Conservation (phyloP, 2,113 vertebrate species). For the Corynorhinus townsendii region DNA sequence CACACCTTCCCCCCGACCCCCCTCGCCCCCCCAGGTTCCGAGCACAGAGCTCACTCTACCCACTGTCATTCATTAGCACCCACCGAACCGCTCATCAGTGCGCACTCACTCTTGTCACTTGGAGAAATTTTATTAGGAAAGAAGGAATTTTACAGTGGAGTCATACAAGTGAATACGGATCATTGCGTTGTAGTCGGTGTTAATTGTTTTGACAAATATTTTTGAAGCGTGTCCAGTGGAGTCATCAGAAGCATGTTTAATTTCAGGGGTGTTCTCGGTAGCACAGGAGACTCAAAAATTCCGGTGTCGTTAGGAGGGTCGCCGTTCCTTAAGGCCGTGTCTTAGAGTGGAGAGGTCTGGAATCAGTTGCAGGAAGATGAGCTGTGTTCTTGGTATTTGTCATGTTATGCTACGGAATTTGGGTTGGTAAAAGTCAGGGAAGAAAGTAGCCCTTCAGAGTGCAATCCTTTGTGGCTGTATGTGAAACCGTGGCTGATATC, state of each 20-base stretch:
- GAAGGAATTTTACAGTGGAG: conserved; percentile 77
- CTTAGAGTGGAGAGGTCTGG: neutral
- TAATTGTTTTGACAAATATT: conserved; percentile 75
- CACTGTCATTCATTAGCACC: conserved; percentile 76
- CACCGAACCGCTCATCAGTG: conserved; percentile 66
- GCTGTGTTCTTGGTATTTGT: neutral
- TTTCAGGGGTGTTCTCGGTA: neutral
- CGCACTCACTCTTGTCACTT: conserved; percentile 66
- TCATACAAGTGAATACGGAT: conserved; percentile 71
- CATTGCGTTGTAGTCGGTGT: conserved; percentile 67
- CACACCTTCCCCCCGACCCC: neutral
- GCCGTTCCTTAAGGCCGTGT: neutral
- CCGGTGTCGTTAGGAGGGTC: neutral
- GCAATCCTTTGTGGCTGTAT: accelerated
- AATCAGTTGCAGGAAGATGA: neutral
- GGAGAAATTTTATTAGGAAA: conserved; percentile 72
- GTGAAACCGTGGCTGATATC: neutral
- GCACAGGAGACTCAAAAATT: neutral
- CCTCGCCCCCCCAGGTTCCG: conserved; percentile 38
- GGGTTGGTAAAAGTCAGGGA: neutral
- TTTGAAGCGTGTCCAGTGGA: conserved; percentile 62
- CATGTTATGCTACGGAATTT: neutral
- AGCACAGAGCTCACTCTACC: conserved; percentile 70
- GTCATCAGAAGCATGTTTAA: conserved; percentile 58
- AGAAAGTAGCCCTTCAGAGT: neutral